Base-by-base conservation (phyloP, 2,797 vertebrate species). In the Natrix natrix region DNA sequence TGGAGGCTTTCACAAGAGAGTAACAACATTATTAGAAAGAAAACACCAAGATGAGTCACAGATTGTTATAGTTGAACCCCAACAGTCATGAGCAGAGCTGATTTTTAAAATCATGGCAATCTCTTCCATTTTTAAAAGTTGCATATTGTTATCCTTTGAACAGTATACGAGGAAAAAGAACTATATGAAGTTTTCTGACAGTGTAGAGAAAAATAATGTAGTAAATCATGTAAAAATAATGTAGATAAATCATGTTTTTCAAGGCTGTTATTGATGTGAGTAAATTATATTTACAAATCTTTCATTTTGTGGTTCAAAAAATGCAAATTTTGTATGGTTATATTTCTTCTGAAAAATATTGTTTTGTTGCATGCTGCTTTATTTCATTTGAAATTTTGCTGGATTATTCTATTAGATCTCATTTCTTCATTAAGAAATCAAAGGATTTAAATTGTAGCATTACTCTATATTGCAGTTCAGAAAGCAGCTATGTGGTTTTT, bases 11-110 rank as follows among this genome's bases (percentile, higher is more conserved):
- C 94, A 95, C 94, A 97, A 97, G 94, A 97, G 95, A 96, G 96
- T 96, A 96, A 96, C 96, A 96, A 98, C 96, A 92, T 97, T 97
- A 97, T 98, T 97, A 97, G 97, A 97, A 98, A 95, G 96, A 94
- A 94, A 97, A 92, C 96, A 96, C 96, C 94, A 97, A 97, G 96
- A 97, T 96, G 95, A 94, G 96, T 95, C 95, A 93, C 93, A 92
- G 60, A 91, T 95, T 96, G 96, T 96, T 93, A 90, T 94, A 95
- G 95, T 95, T 95, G 95, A 94, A 95, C 90, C 26, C 24, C 93
- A 92, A 32, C 12, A 8, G 1, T 37, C n/a, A 17, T 93, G 91
- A 95, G 96, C 94, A 95, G 95, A 97, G 91, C 89, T 94, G 61
- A 63, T 96, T 91, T 92, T 95, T 92, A 90, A 32, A 37, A 5